phyloP scores from a whole-genome alignment of 2,888 invertebrate species.

The Tuberolachnus salignus region DNA sequence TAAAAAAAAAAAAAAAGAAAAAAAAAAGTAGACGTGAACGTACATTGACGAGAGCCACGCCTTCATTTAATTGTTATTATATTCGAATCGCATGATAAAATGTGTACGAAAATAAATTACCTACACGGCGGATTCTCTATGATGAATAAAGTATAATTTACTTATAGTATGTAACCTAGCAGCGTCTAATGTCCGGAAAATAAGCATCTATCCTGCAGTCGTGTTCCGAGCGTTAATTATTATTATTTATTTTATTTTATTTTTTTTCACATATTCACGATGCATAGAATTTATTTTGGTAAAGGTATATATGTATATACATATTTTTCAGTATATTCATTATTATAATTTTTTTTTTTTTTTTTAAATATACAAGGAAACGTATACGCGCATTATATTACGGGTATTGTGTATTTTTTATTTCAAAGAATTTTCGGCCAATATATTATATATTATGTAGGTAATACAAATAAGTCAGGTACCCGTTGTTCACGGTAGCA shows the following conservation, averaged over 20 bases:
- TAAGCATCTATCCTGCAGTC: neutral
- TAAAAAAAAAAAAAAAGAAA: too few relatives aligned
- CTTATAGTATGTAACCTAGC: neutral
- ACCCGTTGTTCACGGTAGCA: too few relatives aligned
- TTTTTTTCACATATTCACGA: slow-evolving; percentile 6
- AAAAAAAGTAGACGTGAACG: slow-evolving; percentile 15
- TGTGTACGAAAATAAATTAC: slow-evolving; percentile 33
- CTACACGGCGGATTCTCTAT: neutral
- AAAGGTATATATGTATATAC: neutral
- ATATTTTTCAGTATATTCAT: too few relatives aligned
- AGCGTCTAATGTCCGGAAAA: neutral
- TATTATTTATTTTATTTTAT: too few relatives aligned
- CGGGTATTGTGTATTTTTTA: neutral
- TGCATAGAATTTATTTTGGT: slow-evolving; percentile 7
- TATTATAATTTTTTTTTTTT: neutral
- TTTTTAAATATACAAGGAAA: neutral
- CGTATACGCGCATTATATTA: neutral
- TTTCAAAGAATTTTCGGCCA: neutral
- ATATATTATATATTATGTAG: neutral
- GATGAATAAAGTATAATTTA: slow-evolving; percentile 25
- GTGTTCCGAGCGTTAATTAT: slow-evolving; percentile 7
- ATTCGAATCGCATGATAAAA: slow-evolving; percentile 39
- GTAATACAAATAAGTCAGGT: neutral
- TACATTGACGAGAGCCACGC: slow-evolving; percentile 33
- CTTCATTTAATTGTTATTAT: slow-evolving; percentile 39